These are phyloP conservation scores for Apoderus coryli DNA, from an alignment of 2,888 invertebrate genomes.

Conservation along the genomic window DNA sequence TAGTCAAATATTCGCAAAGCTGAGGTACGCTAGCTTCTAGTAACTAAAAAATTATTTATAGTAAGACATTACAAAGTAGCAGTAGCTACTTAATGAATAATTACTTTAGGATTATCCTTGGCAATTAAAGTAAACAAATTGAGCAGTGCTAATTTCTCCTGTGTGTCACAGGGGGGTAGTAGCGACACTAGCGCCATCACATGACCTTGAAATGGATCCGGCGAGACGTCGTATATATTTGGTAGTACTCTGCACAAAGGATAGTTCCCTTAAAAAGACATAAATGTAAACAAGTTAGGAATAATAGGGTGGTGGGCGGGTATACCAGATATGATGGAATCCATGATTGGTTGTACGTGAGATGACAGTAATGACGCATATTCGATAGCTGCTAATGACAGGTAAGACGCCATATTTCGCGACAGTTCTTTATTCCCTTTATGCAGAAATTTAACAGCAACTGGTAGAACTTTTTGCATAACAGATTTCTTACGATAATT, in stretches of 20 bases:
- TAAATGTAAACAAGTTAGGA: constrained; percentile 3
- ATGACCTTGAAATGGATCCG: constrained; percentile 73
- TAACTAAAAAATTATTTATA: constrained; percentile 39
- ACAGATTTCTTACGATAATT: constrained; percentile 55
- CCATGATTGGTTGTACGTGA: constrained; percentile 80
- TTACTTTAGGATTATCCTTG: constrained; percentile 59
- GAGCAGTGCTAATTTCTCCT: constrained; percentile 73
- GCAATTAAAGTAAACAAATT: constrained; percentile 73
- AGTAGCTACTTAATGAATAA: too few species aligned
- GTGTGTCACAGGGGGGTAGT: constrained; percentile 68
- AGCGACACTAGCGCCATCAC: constrained; percentile 68
- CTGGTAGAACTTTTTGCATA: constrained; percentile 75
- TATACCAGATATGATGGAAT: constrained; percentile 74
- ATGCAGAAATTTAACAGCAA: constrained; percentile 82
- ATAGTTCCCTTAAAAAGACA: constrained; percentile 62
- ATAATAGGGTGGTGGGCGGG: constrained; percentile 1
- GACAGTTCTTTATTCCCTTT: constrained; percentile 83
- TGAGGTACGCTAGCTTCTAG: constrained; percentile 71
- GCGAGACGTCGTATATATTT: constrained; percentile 79
- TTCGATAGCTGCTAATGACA: constrained; percentile 83
- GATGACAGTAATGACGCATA: constrained; percentile 74
- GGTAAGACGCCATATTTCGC: constrained; percentile 79
- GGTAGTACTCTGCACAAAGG: constrained; percentile 76
- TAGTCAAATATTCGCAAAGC: constrained; percentile 59
- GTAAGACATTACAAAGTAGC: too few species aligned